These are phyloP conservation scores for Plagodis dolabraria DNA, from an alignment of 2,888 invertebrate genomes.

Conservation along the genomic window DNA sequence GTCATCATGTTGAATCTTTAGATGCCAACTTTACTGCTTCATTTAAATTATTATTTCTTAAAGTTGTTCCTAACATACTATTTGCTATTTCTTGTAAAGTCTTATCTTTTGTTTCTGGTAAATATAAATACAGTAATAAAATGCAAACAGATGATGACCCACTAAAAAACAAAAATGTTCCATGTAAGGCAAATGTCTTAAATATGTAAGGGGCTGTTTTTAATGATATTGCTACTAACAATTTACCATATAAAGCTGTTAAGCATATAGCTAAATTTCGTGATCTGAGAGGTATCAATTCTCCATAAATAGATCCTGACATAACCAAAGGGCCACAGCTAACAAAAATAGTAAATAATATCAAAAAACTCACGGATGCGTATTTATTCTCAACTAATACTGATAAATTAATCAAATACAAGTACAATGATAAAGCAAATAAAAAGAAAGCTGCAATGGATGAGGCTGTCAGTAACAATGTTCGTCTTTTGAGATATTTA, in stretches of 20 bases:
- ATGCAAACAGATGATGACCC: conserved; percentile 26
- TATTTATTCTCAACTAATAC: conserved; percentile 43
- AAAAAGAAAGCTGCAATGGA: conserved; percentile 40
- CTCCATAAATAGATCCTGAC: conserved; percentile 41
- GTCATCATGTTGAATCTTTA: no score
- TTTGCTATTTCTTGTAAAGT: conserved; percentile 53
- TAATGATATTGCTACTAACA: conserved; percentile 29
- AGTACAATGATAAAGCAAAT: conserved; percentile 42
- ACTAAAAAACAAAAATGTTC: conserved; percentile 46
- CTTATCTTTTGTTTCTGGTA: conserved; percentile 60
- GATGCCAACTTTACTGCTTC: no score
- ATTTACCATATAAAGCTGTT: conserved; percentile 24
- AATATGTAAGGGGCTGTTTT: conserved; percentile 49
- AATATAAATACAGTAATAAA: conserved; percentile 43
- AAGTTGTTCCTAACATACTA: conserved; percentile 24
- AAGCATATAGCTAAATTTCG: conserved; percentile 42
- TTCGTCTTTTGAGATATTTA: conserved; percentile 43
- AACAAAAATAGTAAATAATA: conserved; percentile 45
- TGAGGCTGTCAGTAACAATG: conserved; percentile 42
- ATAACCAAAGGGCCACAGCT: conserved; percentile 51
- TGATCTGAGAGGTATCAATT: conserved; percentile 47
- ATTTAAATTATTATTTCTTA: no score
- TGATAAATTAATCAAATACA: conserved; percentile 40
- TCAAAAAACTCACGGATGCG: conserved; percentile 40
- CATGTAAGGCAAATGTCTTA: conserved; percentile 42